phyloP scores from a whole-genome alignment of 2,113 vertebrate species.

The Plotosus lineatus region DNA sequence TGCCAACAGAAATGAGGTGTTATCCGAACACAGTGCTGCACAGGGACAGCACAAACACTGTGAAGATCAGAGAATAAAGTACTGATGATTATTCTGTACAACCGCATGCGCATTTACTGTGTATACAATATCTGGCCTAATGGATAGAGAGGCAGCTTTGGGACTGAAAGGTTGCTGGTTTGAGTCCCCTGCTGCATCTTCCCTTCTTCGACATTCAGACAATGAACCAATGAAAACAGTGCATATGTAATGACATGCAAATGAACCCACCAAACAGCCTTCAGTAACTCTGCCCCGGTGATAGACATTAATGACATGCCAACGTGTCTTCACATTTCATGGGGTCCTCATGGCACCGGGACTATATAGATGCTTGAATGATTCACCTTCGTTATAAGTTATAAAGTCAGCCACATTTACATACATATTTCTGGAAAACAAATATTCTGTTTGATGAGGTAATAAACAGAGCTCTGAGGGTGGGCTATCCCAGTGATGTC shows the following conservation, averaged over 20 bases:
- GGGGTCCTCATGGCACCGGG: neutral
- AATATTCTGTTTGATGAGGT: neutral
- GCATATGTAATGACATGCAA: neutral
- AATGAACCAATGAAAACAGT: neutral
- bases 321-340: neutral
- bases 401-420: neutral
- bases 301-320: conserved; percentile 2
- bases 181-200: no score
- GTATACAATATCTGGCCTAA: no score
- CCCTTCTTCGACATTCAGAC: no score
- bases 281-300: conserved; percentile 5
- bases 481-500: no score
- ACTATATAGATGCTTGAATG: neutral
- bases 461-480: neutral
- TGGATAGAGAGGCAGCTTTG: no score
- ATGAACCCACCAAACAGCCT: neutral
- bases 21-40: neutral
- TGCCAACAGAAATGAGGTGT: neutral
- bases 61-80: neutral
- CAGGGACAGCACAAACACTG: neutral
- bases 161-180: no score
- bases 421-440: neutral
- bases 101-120: no score
- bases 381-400: neutral
- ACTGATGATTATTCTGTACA: neutral